Conservation (phyloP, 2,888 invertebrate species). For the Nymphalis urticae region DNA sequence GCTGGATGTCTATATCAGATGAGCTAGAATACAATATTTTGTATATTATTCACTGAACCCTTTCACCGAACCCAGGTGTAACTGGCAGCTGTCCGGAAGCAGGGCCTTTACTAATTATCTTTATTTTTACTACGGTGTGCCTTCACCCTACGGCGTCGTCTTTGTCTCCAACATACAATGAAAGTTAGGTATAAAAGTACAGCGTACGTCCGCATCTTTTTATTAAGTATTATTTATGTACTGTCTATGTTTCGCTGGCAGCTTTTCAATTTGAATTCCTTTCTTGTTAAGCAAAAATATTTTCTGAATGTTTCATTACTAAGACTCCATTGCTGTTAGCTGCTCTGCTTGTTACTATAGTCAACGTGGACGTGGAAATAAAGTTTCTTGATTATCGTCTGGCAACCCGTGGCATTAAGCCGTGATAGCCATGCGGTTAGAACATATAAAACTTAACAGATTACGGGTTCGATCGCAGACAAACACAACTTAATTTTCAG, state of each 20-base stretch:
- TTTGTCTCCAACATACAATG: slow-evolving; percentile 37
- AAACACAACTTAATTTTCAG: too few relatives aligned
- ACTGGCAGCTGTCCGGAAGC: slow-evolving; percentile 67
- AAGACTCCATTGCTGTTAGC: slow-evolving; percentile 6
- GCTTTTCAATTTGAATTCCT: slow-evolving; percentile 19
- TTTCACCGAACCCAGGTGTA: slow-evolving; percentile 60
- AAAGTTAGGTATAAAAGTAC: slow-evolving; percentile 36
- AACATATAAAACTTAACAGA: too few relatives aligned
- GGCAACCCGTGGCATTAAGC: too few relatives aligned
- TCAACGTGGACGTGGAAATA: background rate
- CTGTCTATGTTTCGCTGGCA: slow-evolving; percentile 13
- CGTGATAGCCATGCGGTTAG: too few relatives aligned
- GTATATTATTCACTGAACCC: slow-evolving; percentile 57
- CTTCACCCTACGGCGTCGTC: slow-evolving; percentile 38
- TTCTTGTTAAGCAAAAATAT: slow-evolving; percentile 11
- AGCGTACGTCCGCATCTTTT: slow-evolving; percentile 33
- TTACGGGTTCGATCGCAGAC: too few relatives aligned
- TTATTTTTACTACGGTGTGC: slow-evolving; percentile 42
- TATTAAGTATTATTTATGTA: slow-evolving; percentile 33
- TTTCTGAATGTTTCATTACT: slow-evolving; percentile 4
- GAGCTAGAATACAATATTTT: slow-evolving; percentile 39
- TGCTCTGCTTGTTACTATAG: background rate
- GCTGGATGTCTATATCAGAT: slow-evolving; percentile 19
- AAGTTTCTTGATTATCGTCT: too few relatives aligned
- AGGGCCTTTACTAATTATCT: slow-evolving; percentile 52